Conservation (phyloP, 2,113 vertebrate genomes). For the Pionites leucogaster region DNA sequence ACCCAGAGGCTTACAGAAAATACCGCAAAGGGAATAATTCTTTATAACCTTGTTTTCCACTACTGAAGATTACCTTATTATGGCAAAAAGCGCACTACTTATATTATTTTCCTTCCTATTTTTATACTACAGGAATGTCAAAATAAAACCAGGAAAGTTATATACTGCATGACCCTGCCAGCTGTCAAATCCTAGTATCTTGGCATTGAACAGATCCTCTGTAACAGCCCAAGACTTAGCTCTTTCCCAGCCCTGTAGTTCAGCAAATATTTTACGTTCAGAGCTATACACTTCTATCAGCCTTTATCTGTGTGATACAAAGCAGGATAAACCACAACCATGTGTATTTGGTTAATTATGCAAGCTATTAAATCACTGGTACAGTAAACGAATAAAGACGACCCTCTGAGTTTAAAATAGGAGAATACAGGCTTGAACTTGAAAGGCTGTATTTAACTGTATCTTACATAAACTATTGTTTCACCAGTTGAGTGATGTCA, state of each 20-base stretch:
- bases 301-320: constrained; percentile 48
- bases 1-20: neutral
- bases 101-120: neutral
- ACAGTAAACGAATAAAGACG: neutral
- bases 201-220: constrained; percentile 54
- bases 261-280: constrained; percentile 12
- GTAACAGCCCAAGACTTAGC: neutral
- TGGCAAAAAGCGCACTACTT: neutral
- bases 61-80: neutral
- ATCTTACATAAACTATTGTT: constrained; percentile 9
- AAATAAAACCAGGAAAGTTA: constrained; percentile 28
- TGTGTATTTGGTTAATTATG: neutral
- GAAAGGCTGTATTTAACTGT: constrained; percentile 18
- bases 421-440: neutral
- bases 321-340: constrained; percentile 28
- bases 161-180: neutral
- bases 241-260: neutral
- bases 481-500: neutral
- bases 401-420: neutral
- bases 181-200: constrained; percentile 43
- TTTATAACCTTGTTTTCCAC: neutral
- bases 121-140: neutral
- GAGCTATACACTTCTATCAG: neutral
- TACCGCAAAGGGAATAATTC: neutral
- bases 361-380: constrained; percentile 26